Evolutionary conservation across 92 coral and sea anemone genomes (phyloP).

Genomic region (Parazoanthus swiftii): DNA sequence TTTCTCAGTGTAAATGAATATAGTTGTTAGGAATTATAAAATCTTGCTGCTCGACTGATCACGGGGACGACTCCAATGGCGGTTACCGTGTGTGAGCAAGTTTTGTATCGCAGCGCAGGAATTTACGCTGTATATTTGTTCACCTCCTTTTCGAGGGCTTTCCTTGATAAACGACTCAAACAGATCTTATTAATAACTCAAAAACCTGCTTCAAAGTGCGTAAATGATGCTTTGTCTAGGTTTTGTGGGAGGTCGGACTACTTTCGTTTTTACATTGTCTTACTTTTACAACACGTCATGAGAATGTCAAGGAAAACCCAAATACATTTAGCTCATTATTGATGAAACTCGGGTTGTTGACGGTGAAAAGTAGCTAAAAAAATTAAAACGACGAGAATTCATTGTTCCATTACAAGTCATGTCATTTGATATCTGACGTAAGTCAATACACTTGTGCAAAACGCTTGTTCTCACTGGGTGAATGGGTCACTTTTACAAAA

Average conservation of each 20-base stretch:
- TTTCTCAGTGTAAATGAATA: neutral
- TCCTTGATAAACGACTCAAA: constrained; percentile 34
- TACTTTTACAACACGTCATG: constrained; percentile 20
- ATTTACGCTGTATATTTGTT: constrained; percentile 18
- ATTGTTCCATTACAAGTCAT: constrained; percentile 50
- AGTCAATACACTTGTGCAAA: constrained; percentile 55
- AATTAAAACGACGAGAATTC: constrained; percentile 47
- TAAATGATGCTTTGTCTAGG: constrained; percentile 24
- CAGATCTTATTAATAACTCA: constrained; percentile 33
- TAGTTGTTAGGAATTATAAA: neutral
- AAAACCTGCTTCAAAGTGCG: constrained; percentile 21
- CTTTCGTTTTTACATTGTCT: neutral
- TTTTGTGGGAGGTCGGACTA: constrained; percentile 26
- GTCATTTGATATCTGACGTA: constrained; percentile 48
- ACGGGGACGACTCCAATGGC: neutral
- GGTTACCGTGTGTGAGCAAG: neutral
- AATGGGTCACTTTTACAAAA: constrained; percentile 41
- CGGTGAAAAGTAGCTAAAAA: constrained; percentile 57
- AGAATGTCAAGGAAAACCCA: constrained; percentile 30
- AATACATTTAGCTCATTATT: constrained; percentile 37
- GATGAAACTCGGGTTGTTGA: constrained; percentile 52
- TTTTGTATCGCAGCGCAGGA: constrained; percentile 36
- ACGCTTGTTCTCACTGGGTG: constrained; percentile 49
- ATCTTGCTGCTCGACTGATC: neutral
- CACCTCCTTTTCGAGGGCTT: constrained; percentile 33